A percentile compares a stretch with the other conserved stretches of the same genome.
These are phyloP conservation scores for Chiloscyllium plagiosum DNA, from an alignment of 2,113 vertebrate genomes.

Conservation along the genomic window DNA sequence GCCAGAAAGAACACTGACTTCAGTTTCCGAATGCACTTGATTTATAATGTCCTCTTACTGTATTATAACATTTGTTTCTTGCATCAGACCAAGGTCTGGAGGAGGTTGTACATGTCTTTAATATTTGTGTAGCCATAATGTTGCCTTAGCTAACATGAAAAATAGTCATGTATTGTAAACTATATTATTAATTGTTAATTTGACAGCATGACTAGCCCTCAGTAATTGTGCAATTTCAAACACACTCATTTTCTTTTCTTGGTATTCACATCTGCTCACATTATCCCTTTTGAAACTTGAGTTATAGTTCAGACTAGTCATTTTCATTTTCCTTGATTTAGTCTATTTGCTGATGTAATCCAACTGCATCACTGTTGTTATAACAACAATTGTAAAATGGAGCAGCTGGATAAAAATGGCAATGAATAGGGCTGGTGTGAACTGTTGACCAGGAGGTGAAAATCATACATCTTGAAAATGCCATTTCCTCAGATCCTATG, in stretches of 20 bases:
- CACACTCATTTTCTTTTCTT: conserved; percentile 32
- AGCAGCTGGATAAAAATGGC: conserved; percentile 27
- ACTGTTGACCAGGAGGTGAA: background rate
- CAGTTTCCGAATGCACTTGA: background rate
- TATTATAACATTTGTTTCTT: background rate
- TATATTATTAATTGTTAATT: background rate
- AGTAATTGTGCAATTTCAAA: conserved; percentile 27
- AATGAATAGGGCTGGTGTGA: background rate
- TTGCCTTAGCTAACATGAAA: background rate
- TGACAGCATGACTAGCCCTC: conserved; percentile 21
- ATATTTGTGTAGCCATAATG: background rate
- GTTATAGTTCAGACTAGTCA: background rate
- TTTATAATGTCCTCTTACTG: background rate
- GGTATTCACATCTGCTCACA: conserved; percentile 27
- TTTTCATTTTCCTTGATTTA: conserved; percentile 19
- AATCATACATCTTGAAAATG: background rate
- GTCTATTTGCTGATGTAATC: conserved; percentile 26
- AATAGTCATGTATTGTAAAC: background rate
- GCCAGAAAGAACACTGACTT: background rate
- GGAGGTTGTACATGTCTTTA: background rate
- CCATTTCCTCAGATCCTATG: background rate
- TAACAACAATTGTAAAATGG: conserved; percentile 22
- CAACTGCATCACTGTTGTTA: conserved; percentile 32
- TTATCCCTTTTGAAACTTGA: background rate
- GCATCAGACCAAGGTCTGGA: background rate